Percentiles rank a stretch among this genome's conserved stretches.
Conservation (phyloP, 2,888 invertebrate species). For the Troides helena region DNA sequence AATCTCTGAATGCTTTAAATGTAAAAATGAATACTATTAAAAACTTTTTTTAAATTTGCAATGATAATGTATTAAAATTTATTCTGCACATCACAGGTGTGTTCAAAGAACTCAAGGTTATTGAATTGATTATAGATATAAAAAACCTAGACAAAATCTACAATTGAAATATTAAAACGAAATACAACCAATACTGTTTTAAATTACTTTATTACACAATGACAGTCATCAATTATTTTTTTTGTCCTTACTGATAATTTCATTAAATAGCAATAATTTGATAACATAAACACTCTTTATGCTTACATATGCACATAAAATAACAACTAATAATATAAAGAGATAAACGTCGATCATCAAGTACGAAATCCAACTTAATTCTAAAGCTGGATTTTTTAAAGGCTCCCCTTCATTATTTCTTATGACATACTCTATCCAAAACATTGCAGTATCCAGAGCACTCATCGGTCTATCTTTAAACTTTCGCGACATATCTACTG, state of each 20-base stretch:
- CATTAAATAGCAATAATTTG: not conserved
- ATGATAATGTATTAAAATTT: too few species aligned
- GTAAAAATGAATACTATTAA: too few species aligned
- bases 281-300: conserved; percentile 29
- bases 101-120: too few species aligned
- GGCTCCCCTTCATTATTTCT: conserved; percentile 77
- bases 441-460: conserved; percentile 73
- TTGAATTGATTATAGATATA: too few species aligned
- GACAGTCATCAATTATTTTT: not conserved
- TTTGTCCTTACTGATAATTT: not conserved
- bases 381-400: conserved; percentile 71
- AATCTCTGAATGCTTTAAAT: too few species aligned
- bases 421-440: conserved; percentile 80
- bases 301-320: conserved; percentile 32
- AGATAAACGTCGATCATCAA: conserved; percentile 69
- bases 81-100: too few species aligned
- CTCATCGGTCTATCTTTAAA: conserved; percentile 78
- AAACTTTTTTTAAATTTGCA: too few species aligned
- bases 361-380: conserved; percentile 64
- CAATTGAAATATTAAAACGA: too few species aligned
- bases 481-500: conserved; percentile 62
- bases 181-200: too few species aligned
- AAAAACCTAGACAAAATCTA: too few species aligned
- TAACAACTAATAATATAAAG: conserved; percentile 42
- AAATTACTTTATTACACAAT: not conserved